phyloP scores from a whole-genome alignment of 1,140 invertebrate genomes.

The Drusus annulatus region DNA sequence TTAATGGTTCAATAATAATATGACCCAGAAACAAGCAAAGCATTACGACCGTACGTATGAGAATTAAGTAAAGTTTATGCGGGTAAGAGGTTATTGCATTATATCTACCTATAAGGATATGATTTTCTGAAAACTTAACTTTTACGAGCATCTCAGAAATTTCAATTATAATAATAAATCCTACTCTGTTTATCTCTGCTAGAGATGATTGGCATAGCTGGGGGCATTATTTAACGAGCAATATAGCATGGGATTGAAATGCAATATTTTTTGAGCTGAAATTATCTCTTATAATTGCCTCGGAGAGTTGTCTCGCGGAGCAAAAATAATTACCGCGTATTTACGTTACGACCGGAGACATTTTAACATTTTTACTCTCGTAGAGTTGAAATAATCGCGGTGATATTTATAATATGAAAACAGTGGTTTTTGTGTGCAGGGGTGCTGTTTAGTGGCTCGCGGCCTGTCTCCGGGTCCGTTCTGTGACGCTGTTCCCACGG shows the following conservation, averaged over 20 bases:
- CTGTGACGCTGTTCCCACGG: constrained; percentile 40
- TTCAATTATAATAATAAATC: too few species aligned
- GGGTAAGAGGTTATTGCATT: too few species aligned
- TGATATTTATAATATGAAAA: constrained; percentile 34
- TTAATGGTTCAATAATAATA: too few species aligned
- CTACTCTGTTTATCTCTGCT: too few species aligned
- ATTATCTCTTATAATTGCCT: constrained; percentile 1
- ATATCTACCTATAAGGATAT: too few species aligned
- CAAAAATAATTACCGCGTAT: constrained; percentile 25
- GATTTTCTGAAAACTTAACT: too few species aligned
- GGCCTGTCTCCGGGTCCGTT: constrained; percentile 23
- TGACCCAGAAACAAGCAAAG: too few species aligned
- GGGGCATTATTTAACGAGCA: too few species aligned
- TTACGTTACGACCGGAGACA: constrained; percentile 1
- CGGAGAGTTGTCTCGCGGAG: neutral
- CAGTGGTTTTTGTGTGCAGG: constrained; percentile 40
- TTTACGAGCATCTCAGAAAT: too few species aligned
- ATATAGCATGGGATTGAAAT: neutral
- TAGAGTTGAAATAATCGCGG: constrained; percentile 12
- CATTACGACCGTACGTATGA: too few species aligned
- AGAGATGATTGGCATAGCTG: too few species aligned
- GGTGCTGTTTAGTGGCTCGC: constrained; percentile 19
- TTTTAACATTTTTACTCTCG: neutral
- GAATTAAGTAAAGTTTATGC: too few species aligned
- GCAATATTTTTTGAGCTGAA: neutral